These are phyloP conservation scores for Morone chrysops DNA, from an alignment of 2,113 vertebrate genomes.

Conservation along the genomic window DNA sequence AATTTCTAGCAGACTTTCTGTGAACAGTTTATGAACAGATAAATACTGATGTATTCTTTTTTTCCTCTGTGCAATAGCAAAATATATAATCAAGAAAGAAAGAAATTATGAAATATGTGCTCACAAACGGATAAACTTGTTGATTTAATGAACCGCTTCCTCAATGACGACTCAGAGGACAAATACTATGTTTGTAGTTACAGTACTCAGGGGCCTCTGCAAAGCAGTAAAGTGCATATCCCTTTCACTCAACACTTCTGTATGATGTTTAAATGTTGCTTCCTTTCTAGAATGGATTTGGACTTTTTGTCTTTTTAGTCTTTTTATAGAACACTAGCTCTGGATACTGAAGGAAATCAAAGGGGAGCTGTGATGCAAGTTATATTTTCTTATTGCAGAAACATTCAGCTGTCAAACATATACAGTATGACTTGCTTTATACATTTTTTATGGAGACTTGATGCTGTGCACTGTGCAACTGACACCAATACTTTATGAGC, in stretches of 20 bases:
- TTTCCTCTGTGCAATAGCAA: not conserved
- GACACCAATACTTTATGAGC: not conserved
- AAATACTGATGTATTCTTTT: not conserved
- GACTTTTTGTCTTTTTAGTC: not conserved
- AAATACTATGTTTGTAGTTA: not conserved
- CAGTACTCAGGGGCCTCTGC: not conserved
- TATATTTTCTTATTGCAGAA: not conserved
- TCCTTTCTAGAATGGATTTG: not conserved
- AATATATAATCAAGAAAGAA: not conserved
- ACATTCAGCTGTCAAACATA: conserved; percentile 1
- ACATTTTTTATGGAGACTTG: not conserved
- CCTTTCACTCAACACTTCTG: not conserved
- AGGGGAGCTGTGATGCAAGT: not conserved
- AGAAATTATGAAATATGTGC: not conserved
- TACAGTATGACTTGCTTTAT: too few species aligned
- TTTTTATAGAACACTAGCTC: not conserved
- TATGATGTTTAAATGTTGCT: too few species aligned
- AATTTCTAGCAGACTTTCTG: not conserved
- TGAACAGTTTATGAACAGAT: not conserved
- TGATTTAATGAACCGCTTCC: not conserved
- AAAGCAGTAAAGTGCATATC: not conserved
- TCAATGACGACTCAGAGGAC: not conserved
- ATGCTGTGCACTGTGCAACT: not conserved
- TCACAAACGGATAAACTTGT: not conserved
- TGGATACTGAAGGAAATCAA: not conserved